Base-by-base conservation (phyloP, 2,888 invertebrate genomes). In the Steinernema carpocapsae region DNA sequence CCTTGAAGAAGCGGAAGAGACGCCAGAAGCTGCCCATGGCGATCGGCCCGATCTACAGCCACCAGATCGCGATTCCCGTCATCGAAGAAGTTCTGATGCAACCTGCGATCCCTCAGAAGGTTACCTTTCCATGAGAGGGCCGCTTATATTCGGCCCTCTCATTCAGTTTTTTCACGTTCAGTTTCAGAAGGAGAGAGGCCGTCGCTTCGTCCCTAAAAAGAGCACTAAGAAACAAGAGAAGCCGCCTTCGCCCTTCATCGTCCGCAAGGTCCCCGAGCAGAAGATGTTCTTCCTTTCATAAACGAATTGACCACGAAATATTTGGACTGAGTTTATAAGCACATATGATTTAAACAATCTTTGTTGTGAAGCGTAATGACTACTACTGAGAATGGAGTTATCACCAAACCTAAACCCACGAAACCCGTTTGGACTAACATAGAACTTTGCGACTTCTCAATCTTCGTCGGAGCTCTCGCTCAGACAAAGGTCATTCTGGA, bases 401-500 rank as follows among this genome's bases (percentile, higher is more conserved):
- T 37, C 37, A 37, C 4, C 37, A 37, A 37, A 37, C 37, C 37
- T 37, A 37, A 37, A 19, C 56, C 56, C 56, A 56, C 4, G 26
- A 26, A 26, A 56, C 56, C 26, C 56, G 56, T 56, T 48, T 56
- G 48, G 19, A 48, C 4, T 48, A 48, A 19, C 17, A 48, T 48
- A 24, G 6, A 56, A 2, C 14, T 26, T 56, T 56, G 14, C 56
- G 14, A 3, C 22, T 24, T 56, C 22, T 22, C 56, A 56, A 6
- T 56, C 51, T 79, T 80, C 74, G n/a, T 74, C 80, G 17, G 82
- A 82, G 24, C 79, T 79, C 70, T 82, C 82, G 52, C 80, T 80
- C 17, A 82, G 74, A 14, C 75, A 74, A 56, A 82, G 52, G 7
- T 80, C 80, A 73, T 73, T 51, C 22, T 43, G 70, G 73, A 71